Base-by-base conservation (phyloP, 37 sponge, comb jelly and placozoan genomes). In the Theonella swinhoei region DNA sequence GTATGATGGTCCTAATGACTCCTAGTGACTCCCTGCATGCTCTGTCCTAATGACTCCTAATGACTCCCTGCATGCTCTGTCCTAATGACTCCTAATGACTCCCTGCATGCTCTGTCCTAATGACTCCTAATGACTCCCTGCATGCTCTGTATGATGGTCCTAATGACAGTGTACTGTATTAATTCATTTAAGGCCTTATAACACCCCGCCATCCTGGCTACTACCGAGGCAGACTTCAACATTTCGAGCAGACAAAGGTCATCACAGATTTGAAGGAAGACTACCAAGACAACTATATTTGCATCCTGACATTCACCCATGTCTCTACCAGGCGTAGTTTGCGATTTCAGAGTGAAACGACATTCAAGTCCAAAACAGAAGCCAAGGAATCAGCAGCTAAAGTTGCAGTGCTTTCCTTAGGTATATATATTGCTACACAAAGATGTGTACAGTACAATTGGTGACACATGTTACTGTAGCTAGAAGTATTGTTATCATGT, bases 351-450 rank as follows among this genome's bases (percentile, higher is more conserved):
- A 47, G 78, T 61, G 8, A 28, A 1, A 34, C 20, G 7, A 34
- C 20, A 23, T 72, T 26, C 64, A 9, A 8, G 54, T 26, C 63
- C 22, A 77, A 77, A 63, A n/a, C 22, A 77, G 78, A 47, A 77
- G 78, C 78, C 25, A 32, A 66, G 34, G 68, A 68, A 31, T 7
- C 30, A 67, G 70, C 69, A 26, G 80, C 70, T 38, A 30, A 22
- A 36, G 1, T 0, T 17, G 78, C 78, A 32, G 54, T 54, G 35
- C 30, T 4, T 68, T 7, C 31, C 30, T 20, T 68, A 68, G 34
- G 69, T 68, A 68, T 31, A n/a, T n/a, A n/a, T n/a, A n/a, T n/a
- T n/a, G n/a, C n/a, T n/a, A n/a, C n/a, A n/a, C n/a, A n/a, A n/a
- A n/a, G n/a, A n/a, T n/a, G n/a, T n/a, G n/a, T n/a, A n/a, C n/a